These are phyloP conservation scores for Podocnemis expansa DNA, from an alignment of 2,113 vertebrate species.

Conservation along the genomic window DNA sequence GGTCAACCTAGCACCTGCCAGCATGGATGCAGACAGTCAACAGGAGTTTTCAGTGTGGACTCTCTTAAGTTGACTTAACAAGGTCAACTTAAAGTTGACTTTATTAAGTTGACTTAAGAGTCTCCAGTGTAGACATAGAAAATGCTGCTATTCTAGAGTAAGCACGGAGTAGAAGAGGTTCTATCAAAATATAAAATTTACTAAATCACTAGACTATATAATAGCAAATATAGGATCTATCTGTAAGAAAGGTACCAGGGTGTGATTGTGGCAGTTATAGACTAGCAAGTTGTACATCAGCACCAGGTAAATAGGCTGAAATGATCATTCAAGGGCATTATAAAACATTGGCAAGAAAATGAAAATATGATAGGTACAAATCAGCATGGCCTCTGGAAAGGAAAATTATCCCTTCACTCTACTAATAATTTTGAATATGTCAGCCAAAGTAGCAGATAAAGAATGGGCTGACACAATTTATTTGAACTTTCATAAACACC, in stretches of 20 bases:
- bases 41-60: no score
- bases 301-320: not conserved
- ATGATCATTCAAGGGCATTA: conserved; percentile 5
- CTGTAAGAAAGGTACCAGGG: not conserved
- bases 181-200: not conserved
- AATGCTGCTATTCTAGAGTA: no score
- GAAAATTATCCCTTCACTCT: not conserved
- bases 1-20: no score
- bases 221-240: not conserved
- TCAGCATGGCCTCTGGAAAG: not conserved
- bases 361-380: not conserved
- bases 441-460: not conserved
- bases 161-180: not conserved
- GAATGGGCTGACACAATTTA: not conserved
- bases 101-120: no score
- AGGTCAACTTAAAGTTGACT: no score
- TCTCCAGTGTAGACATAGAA: no score
- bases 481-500: not conserved
- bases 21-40: no score
- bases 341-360: not conserved
- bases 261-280: not conserved
- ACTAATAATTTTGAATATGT: not conserved
- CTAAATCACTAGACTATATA: not conserved
- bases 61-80: no score
- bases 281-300: not conserved